phyloP scores from a whole-genome alignment of 2,797 vertebrate species.

The Aldrovandia affinis region DNA sequence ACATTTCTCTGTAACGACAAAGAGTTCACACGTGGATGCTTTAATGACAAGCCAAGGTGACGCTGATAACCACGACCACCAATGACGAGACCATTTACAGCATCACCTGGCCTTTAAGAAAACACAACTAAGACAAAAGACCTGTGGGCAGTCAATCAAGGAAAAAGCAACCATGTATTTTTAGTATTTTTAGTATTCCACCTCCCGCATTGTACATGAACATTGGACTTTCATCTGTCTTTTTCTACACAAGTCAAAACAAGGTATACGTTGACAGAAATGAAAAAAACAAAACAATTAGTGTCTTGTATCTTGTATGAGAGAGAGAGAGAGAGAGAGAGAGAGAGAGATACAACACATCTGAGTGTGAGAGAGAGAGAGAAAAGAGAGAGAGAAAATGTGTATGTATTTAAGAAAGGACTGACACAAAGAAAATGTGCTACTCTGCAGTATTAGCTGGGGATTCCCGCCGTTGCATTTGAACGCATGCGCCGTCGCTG shows the following conservation, averaged over 20 bases:
- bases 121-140: constrained; percentile 43
- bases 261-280: constrained; percentile 21
- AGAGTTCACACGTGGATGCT: constrained; percentile 27
- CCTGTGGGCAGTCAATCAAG: constrained; percentile 29
- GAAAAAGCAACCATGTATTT: constrained; percentile 36
- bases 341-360: constrained; percentile 21
- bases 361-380: neutral
- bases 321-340: constrained; percentile 20
- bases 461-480: neutral
- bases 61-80: constrained; percentile 38
- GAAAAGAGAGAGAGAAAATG: neutral
- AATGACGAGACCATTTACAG: neutral
- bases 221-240: constrained; percentile 44
- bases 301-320: neutral
- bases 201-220: constrained; percentile 25
- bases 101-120: constrained; percentile 20
- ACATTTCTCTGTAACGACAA: constrained; percentile 47
- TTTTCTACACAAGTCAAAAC: constrained; percentile 38
- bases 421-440: neutral
- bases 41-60: constrained; percentile 42
- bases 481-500: neutral
- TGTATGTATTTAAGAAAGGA: neutral
- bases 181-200: constrained; percentile 28
- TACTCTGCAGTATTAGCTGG: neutral
- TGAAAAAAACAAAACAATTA: constrained; percentile 19